A percentile compares a stretch with the other conserved stretches of the same genome.
phyloP scores from a whole-genome alignment of 2,888 invertebrate genomes.

The Sisyra terminalis region DNA sequence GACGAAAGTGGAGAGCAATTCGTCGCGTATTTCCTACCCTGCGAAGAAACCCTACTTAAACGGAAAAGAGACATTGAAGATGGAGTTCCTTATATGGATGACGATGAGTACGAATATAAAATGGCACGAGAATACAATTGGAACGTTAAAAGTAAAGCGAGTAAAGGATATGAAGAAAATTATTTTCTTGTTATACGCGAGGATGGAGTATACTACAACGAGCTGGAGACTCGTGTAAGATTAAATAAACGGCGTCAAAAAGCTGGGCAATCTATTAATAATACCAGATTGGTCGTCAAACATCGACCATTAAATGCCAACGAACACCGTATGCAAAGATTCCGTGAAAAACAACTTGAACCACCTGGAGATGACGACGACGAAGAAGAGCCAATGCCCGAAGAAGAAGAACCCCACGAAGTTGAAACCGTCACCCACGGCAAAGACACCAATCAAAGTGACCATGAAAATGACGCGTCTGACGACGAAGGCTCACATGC shows the following conservation, averaged over 20 bases:
- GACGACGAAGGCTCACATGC: constrained; percentile 18
- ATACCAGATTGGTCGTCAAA: constrained; percentile 74
- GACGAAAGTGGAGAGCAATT: constrained; percentile 98
- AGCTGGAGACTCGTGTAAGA: constrained; percentile 87
- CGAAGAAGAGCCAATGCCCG: constrained; percentile 36
- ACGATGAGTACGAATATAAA: constrained; percentile 88
- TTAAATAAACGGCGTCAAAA: constrained; percentile 83
- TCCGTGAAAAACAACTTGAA: constrained; percentile 76
- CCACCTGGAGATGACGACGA: constrained; percentile 58
- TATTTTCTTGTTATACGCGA: constrained; percentile 88
- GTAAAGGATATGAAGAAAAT: constrained; percentile 81
- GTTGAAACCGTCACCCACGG: constrained; percentile 32
- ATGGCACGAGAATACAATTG: constrained; percentile 98
- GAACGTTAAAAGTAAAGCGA: constrained; percentile 94
- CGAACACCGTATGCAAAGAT: constrained; percentile 75
- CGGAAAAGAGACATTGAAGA: constrained; percentile 66
- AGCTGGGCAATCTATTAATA: constrained; percentile 46
- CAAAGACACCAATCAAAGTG: constrained; percentile 15
- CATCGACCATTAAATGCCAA: constrained; percentile 72
- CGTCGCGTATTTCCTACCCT: constrained; percentile 95
- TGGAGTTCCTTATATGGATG: constrained; percentile 67
- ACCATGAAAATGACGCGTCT: constrained; percentile 19
- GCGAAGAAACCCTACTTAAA: constrained; percentile 81
- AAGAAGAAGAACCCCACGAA: constrained; percentile 52
- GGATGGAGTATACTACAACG: constrained; percentile 87